These are phyloP conservation scores for Manis crassicaudata DNA, from an alignment of 2,797 vertebrate species.

Conservation along the genomic window DNA sequence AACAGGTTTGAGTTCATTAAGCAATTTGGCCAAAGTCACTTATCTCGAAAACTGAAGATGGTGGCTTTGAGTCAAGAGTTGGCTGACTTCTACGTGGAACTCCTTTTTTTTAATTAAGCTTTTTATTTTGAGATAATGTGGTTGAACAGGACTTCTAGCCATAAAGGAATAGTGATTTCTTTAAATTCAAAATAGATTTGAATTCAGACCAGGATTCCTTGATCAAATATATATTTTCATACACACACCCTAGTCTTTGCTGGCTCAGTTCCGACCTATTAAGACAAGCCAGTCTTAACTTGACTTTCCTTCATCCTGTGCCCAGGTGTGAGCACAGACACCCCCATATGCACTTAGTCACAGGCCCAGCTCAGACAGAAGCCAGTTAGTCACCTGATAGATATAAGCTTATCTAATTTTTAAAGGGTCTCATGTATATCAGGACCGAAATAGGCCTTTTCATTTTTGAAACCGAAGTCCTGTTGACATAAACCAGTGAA, in stretches of 20 bases:
- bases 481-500: neutral
- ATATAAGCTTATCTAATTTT: neutral
- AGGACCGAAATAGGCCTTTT: neutral
- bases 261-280: neutral
- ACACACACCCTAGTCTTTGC: neutral
- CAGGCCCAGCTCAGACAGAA: neutral
- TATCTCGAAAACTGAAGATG: slow-evolving; percentile 50
- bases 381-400: neutral
- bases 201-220: slow-evolving; percentile 12
- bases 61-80: slow-evolving; percentile 7
- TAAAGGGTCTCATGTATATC: neutral
- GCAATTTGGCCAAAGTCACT: slow-evolving; percentile 33
- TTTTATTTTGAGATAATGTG: neutral
- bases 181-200: neutral
- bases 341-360: neutral
- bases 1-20: slow-evolving; percentile 59
- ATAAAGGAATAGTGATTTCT: neutral
- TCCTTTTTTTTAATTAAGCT: neutral
- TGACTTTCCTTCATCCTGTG: neutral
- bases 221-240: neutral
- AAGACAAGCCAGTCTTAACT: neutral
- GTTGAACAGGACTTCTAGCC: neutral
- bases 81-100: neutral
- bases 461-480: neutral
- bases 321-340: neutral